Conservation (phyloP, 2,888 invertebrate species). For the Rapana venosa region DNA sequence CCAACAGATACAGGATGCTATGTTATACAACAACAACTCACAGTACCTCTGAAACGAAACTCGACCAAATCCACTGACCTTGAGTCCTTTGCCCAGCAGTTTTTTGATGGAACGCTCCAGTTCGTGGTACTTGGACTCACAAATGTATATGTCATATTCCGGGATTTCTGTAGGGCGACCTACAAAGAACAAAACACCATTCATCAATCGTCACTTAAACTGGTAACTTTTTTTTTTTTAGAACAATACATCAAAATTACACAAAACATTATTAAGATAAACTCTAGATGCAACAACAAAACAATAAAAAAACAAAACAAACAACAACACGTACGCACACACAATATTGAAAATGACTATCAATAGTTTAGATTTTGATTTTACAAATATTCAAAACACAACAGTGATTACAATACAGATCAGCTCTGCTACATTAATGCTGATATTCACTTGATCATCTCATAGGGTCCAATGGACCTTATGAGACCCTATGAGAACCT, state of each 20-base stretch:
- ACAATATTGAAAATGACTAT: background rate
- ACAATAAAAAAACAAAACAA: too few species aligned
- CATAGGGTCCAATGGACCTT: too few species aligned
- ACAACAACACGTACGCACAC: too few species aligned
- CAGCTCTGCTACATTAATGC: too few species aligned
- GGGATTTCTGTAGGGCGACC: constrained; percentile 95
- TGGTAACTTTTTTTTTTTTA: too few species aligned
- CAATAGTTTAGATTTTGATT: background rate
- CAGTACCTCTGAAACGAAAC: too few species aligned
- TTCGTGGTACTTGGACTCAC: constrained; percentile 94
- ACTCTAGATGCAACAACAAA: too few species aligned
- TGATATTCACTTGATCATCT: too few species aligned
- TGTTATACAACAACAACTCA: too few species aligned
- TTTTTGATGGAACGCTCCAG: constrained; percentile 81
- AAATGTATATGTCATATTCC: constrained; percentile 94
- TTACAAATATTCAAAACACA: background rate
- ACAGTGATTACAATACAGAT: background rate
- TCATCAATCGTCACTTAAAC: background rate
- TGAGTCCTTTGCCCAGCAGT: constrained; percentile 48
- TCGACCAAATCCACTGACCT: constrained; percentile 12
- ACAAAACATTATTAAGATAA: background rate
- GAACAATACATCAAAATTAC: background rate
- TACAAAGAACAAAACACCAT: constrained; percentile 75
- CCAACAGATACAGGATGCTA: too few species aligned
- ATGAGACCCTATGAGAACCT: too few species aligned